phyloP scores from a whole-genome alignment of 2,888 invertebrate species.

The Amphipoea oculea region DNA sequence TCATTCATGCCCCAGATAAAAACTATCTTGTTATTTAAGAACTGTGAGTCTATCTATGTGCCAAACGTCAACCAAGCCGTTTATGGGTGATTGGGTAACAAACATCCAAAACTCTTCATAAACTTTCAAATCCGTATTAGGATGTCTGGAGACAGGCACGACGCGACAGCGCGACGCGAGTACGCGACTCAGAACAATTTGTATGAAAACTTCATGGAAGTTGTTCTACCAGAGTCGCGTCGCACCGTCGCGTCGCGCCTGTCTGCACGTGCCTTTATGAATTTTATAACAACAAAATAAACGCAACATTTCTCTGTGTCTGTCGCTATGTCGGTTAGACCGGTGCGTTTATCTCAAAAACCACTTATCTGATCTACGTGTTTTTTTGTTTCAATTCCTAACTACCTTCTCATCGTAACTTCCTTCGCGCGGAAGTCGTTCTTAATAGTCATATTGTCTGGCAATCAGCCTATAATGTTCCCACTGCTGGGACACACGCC shows the following conservation, averaged over 20 bases:
- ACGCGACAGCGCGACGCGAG: too few relatives aligned
- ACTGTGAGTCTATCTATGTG: too few relatives aligned
- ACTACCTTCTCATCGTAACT: not conserved
- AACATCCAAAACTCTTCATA: not conserved
- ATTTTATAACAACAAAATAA: not conserved
- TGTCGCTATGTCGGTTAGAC: not conserved
- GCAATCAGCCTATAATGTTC: not conserved
- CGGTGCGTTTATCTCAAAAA: not conserved
- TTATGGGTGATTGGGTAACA: not conserved
- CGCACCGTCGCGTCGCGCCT: too few relatives aligned
- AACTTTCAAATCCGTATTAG: not conserved
- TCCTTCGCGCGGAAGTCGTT: not conserved
- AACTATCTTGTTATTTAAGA: too few relatives aligned
- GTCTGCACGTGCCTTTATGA: too few relatives aligned
- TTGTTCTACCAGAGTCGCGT: too few relatives aligned
- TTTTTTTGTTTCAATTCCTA: conserved; percentile 1
- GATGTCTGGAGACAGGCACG: too few relatives aligned
- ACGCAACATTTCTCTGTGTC: not conserved
- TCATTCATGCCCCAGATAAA: too few relatives aligned
- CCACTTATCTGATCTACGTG: conserved; percentile 27
- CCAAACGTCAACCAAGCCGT: too few relatives aligned
- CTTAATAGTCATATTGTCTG: not conserved
- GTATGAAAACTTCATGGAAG: too few relatives aligned
- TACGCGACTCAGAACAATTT: too few relatives aligned
- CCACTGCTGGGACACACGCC: too few relatives aligned